A percentile compares a stretch with the other conserved stretches of the same genome.
phyloP scores from a whole-genome alignment of 2,888 invertebrate genomes.

The Saturnia pavonia region DNA sequence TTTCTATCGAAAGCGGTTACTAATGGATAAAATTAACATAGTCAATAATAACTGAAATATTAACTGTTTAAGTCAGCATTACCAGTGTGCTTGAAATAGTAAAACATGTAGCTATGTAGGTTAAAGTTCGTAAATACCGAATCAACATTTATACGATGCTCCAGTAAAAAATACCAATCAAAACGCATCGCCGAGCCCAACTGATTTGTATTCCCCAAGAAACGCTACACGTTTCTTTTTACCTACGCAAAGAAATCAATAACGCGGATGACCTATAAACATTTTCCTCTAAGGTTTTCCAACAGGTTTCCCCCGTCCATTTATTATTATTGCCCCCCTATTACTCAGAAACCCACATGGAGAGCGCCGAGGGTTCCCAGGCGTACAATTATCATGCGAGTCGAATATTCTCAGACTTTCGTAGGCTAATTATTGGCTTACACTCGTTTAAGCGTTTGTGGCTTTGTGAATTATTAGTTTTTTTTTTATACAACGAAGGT shows the following conservation, averaged over 20 bases:
- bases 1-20: no score
- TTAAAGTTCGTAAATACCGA: background rate
- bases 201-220: conserved; percentile 34
- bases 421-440: conserved; percentile 19
- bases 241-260: conserved; percentile 28
- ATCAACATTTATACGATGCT: background rate
- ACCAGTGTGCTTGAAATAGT: background rate
- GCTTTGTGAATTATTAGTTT: background rate
- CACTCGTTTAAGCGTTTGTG: background rate
- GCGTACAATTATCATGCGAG: conserved; percentile 47
- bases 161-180: conserved; percentile 16
- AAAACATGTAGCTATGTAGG: background rate
- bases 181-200: conserved; percentile 15
- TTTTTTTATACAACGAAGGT: no score
- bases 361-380: conserved; percentile 41
- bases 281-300: conserved; percentile 33
- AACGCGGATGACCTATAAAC: conserved; percentile 40
- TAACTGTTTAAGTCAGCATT: no score
- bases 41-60: no score
- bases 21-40: no score
- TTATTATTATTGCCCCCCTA: conserved; percentile 48
- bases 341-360: conserved; percentile 44
- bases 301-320: conserved; percentile 38
- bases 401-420: conserved; percentile 32
- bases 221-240: conserved; percentile 32